Evolutionary conservation across 2,113 vertebrate genomes (phyloP).

Genomic region (Catharus bicknelli): DNA sequence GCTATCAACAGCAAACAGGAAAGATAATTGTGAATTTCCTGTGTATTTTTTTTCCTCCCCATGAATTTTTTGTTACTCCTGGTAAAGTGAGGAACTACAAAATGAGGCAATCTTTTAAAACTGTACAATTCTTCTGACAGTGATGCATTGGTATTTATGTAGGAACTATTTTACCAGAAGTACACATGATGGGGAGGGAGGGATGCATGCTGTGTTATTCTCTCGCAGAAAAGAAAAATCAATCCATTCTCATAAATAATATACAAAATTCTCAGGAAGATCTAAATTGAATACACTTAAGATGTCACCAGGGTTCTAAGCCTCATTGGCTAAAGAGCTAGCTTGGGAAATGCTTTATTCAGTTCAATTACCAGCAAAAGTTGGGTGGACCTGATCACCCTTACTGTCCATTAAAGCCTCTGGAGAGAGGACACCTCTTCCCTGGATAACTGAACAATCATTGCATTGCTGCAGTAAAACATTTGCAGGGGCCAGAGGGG

Average conservation of each 20-base stretch:
- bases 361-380: background rate
- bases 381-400: background rate
- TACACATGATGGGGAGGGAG: background rate
- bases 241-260: slow-evolving; percentile 58
- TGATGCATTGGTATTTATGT: background rate
- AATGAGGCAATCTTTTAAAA: background rate
- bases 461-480: background rate
- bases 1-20: background rate
- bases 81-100: background rate
- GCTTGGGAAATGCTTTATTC: background rate
- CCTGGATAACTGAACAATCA: background rate
- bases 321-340: background rate
- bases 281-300: slow-evolving; percentile 34
- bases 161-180: slow-evolving; percentile 13
- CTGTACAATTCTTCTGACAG: background rate
- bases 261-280: slow-evolving; percentile 19
- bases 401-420: background rate
- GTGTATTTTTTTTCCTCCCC: background rate
- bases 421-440: background rate
- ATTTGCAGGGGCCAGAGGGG: background rate
- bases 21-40: background rate
- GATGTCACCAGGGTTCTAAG: background rate
- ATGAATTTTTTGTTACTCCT: background rate
- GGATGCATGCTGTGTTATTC: background rate
- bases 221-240: slow-evolving; percentile 52